Conservation (phyloP, 2,113 vertebrate species). For the Microcebus griseorufus region DNA sequence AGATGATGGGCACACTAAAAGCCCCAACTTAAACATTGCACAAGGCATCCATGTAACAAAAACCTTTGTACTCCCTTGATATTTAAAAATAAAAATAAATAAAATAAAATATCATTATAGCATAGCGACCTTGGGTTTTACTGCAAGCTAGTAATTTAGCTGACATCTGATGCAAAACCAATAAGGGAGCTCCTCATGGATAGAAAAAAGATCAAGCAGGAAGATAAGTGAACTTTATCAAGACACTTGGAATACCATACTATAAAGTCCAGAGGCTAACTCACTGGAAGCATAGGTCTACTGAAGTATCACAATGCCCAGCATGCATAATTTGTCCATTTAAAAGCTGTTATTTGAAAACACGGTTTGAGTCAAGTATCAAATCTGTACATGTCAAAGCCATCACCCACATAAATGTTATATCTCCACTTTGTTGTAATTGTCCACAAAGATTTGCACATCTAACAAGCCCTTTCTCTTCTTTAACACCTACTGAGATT, state of each 20-base stretch:
- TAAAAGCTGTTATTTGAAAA: background rate
- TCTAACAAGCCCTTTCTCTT: background rate
- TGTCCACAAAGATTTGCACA: background rate
- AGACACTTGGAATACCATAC: background rate
- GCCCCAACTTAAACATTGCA: too few species aligned
- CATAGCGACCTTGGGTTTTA: background rate
- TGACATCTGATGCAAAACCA: background rate
- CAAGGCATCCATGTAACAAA: too few species aligned
- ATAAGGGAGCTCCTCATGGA: background rate
- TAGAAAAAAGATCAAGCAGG: background rate
- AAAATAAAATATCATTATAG: slow-evolving; percentile 22
- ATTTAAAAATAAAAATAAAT: background rate
- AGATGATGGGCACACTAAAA: too few species aligned
- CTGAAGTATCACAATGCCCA: background rate
- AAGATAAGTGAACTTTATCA: background rate
- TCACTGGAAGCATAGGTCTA: background rate
- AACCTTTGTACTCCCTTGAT: too few species aligned
- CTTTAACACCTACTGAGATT: background rate
- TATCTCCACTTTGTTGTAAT: background rate
- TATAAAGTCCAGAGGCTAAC: background rate
- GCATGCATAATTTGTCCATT: background rate
- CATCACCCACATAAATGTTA: background rate
- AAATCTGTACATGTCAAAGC: background rate
- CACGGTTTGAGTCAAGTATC: background rate
- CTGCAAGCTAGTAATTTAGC: background rate